These are phyloP conservation scores for Polymixis flavicincta DNA, from an alignment of 2,888 invertebrate species.

Conservation along the genomic window DNA sequence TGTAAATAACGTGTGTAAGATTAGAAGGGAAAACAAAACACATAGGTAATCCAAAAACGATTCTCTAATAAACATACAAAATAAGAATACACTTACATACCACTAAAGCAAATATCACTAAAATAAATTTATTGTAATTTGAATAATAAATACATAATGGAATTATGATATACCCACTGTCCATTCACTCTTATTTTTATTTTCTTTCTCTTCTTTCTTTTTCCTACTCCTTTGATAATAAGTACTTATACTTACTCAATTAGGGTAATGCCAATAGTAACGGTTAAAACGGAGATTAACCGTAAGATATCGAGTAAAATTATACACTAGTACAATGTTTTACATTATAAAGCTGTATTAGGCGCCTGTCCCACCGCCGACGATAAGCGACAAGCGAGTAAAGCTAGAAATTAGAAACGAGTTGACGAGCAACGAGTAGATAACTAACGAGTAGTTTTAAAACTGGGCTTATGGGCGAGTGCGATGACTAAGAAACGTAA, in stretches of 20 bases:
- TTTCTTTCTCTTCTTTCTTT: neutral
- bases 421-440: neutral
- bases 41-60: too few species aligned
- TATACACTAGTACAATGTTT: neutral
- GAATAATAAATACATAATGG: too few species aligned
- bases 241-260: neutral
- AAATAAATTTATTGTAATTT: too few species aligned
- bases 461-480: neutral
- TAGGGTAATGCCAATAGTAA: slow-evolving; percentile 1
- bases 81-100: too few species aligned
- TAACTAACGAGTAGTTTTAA: neutral
- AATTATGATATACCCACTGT: too few species aligned
- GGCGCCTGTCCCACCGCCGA: neutral
- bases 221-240: slow-evolving; percentile 8
- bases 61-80: too few species aligned
- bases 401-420: neutral
- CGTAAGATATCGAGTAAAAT: slow-evolving; percentile 2
- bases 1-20: too few species aligned
- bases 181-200: too few species aligned
- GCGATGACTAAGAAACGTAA: too few species aligned
- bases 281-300: slow-evolving; percentile 3
- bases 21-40: too few species aligned
- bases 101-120: too few species aligned
- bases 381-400: neutral
- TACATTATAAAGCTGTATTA: neutral